These are phyloP conservation scores for Micrastur ruficollis DNA, from an alignment of 2,797 vertebrate genomes.

Conservation along the genomic window DNA sequence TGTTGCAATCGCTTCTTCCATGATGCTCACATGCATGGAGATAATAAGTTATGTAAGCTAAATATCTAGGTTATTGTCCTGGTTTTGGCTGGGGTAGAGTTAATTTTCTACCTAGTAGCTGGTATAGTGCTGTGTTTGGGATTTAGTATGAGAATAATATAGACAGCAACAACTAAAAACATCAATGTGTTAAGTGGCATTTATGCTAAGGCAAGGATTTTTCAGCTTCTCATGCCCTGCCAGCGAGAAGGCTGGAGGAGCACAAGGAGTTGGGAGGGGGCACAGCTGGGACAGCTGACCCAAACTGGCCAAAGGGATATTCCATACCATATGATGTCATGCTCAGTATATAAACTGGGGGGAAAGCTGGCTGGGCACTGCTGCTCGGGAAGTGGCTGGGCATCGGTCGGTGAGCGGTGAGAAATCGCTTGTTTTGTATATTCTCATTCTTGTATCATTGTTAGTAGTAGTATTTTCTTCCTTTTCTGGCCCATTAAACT, in stretches of 20 bases:
- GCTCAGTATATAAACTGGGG: background rate
- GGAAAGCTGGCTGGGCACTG: background rate
- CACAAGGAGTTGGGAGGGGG: background rate
- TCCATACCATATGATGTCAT: background rate
- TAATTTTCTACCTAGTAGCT: background rate
- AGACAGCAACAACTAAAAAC: too few relatives aligned
- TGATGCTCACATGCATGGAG: background rate
- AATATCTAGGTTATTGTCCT: background rate
- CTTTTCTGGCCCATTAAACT: background rate
- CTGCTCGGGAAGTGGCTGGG: background rate
- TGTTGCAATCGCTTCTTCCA: accelerated
- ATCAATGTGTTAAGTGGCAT: too few relatives aligned
- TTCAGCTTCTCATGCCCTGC: background rate
- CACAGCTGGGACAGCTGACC: background rate
- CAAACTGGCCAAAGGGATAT: background rate
- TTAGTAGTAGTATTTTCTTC: background rate
- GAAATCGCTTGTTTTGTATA: background rate
- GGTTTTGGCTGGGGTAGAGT: background rate
- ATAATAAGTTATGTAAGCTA: background rate
- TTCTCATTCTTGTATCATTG: background rate
- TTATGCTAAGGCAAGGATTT: background rate
- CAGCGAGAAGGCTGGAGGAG: background rate
- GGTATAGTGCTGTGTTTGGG: background rate
- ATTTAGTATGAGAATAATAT: background rate
- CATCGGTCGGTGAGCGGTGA: background rate